Conservation (phyloP, 2,113 vertebrate species). For the Heterotis niloticus region DNA sequence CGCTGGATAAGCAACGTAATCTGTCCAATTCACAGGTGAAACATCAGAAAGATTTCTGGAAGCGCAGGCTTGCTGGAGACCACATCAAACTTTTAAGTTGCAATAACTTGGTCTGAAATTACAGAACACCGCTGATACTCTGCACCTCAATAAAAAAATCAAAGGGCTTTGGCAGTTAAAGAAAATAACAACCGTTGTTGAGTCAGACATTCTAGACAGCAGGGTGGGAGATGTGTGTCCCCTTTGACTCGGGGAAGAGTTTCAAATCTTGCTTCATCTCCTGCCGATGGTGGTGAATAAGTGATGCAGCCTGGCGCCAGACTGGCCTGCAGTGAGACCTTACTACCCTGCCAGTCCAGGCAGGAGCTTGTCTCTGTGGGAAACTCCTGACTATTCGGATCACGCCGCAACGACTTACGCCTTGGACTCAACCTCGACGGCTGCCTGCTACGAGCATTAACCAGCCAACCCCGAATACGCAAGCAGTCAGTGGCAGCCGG, state of each 20-base stretch:
- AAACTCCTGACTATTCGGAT: conserved; percentile 33
- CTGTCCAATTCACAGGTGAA: too few species aligned
- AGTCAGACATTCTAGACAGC: background rate
- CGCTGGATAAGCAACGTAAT: too few species aligned
- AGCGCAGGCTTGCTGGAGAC: background rate
- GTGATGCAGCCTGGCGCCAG: conserved; percentile 13
- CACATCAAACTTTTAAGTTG: background rate
- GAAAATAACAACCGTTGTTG: too few species aligned
- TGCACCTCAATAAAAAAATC: background rate
- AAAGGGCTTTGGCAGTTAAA: background rate
- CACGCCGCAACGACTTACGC: background rate
- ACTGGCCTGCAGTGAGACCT: conserved; percentile 3
- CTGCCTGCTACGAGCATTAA: too few species aligned
- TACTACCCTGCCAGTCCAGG: conserved; percentile 27
- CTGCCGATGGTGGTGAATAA: conserved; percentile 14
- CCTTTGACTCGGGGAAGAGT: background rate
- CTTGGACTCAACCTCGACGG: too few species aligned
- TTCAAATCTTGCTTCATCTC: conserved; percentile 11
- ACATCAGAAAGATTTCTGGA: background rate
- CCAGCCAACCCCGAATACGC: too few species aligned
- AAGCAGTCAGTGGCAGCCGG: too few species aligned
- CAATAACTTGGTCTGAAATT: background rate
- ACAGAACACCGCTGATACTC: background rate
- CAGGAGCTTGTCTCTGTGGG: conserved; percentile 30
- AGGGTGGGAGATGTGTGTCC: background rate